Base-by-base conservation (phyloP, 2,797 vertebrate species). In the Bryconaethiops microstoma region DNA sequence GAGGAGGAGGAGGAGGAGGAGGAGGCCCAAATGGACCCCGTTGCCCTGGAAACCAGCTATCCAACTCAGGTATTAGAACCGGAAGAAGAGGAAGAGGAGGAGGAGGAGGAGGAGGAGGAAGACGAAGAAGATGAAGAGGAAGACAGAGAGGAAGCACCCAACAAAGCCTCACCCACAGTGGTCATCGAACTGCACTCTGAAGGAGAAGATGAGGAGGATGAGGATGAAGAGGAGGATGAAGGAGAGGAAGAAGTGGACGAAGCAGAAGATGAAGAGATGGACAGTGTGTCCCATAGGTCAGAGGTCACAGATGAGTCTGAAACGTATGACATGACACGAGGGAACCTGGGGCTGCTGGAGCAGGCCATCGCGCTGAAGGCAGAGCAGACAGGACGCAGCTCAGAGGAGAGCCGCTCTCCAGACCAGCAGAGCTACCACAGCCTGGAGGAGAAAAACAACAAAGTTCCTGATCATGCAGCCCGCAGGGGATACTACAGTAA, bases 281-380 rank as follows among this genome's bases (percentile, higher is more conserved):
- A 98, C 0, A 88, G 90, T 0, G 89, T 88, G 25, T 97, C 96
- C 23, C 97, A 96, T 81, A 96, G 96, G 82, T 97, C 97, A 0
- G 92, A 93, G 0, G 91, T 96, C 87, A 98, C 97, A 0, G 97
- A 98, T 0, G 98, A 97, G 90, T 97, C 96, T 0, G 98, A 99
- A 90, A 96, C 96, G 88, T 97, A 98, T 0, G 97, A 98, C 86
- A 95, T 98, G 96, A 96, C 96, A 0, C 93, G 97, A 50, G 97
- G 97, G 4, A 98, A 99, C 90, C 93, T 98, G 88, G 97, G 97
- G 21, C 94, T 98, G 73, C 92, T 99, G 88, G 97, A 98, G 88
- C 96, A 98, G 90, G 97, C 97, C 89, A 98, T 98, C 0, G 97
- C 97, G 0, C 91, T 98, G 85, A 98, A 99, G 89, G 97, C 97